Conservation (phyloP, 2,797 vertebrate genomes). For the Masticophis lateralis region DNA sequence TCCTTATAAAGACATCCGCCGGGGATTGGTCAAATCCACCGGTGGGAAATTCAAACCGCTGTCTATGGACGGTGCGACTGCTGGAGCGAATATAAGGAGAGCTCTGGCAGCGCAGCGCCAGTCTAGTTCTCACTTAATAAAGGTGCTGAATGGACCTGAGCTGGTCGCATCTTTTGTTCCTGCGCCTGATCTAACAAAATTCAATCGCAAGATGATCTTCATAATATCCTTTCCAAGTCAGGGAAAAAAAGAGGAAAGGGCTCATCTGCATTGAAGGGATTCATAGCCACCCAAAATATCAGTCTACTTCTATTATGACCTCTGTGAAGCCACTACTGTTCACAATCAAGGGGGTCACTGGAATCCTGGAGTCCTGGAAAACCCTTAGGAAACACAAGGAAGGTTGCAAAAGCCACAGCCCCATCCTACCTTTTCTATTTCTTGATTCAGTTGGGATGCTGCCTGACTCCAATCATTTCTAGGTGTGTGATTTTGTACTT, state of each 20-base stretch:
- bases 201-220: neutral
- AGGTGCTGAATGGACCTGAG: too few relatives aligned
- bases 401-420: neutral
- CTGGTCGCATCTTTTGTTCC: too few relatives aligned
- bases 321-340: neutral
- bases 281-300: neutral
- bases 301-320: neutral
- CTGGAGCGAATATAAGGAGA: too few relatives aligned
- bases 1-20: too few relatives aligned
- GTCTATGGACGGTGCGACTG: too few relatives aligned
- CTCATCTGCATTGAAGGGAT: neutral
- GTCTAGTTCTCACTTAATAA: too few relatives aligned
- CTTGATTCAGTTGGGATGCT: neutral
- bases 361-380: neutral
- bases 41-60: too few relatives aligned
- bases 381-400: neutral
- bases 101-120: too few relatives aligned
- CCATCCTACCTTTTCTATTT: neutral
- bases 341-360: neutral
- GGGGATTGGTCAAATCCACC: too few relatives aligned
- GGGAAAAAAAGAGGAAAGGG: neutral
- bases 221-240: neutral
- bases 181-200: neutral
- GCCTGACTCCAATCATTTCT: neutral
- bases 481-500: neutral